Conservation (phyloP, 2,113 vertebrate genomes). For the Heterotis niloticus region DNA sequence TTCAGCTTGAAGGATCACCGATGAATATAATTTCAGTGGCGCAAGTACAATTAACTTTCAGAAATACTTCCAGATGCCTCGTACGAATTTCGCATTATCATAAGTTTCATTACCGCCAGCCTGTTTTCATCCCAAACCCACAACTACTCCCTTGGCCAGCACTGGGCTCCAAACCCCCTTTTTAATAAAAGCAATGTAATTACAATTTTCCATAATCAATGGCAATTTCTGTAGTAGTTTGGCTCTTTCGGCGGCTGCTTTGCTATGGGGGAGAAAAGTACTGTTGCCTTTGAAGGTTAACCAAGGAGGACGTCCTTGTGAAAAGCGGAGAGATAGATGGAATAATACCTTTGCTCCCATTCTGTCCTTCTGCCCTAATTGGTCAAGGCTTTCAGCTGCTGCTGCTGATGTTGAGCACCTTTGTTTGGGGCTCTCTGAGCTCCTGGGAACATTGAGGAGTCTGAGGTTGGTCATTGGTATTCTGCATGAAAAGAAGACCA, state of each 20-base stretch:
- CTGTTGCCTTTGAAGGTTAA: constrained; percentile 11
- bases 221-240: constrained; percentile 5
- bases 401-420: background rate
- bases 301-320: background rate
- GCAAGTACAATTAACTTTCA: constrained; percentile 5
- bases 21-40: background rate
- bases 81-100: background rate
- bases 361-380: background rate
- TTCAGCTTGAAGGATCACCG: background rate
- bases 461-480: background rate
- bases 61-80: constrained; percentile 14
- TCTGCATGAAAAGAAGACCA: background rate
- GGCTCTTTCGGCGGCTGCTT: background rate
- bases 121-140: background rate
- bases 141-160: constrained; percentile 1
- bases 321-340: background rate
- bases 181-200: constrained; percentile 19
- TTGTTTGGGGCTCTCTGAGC: background rate
- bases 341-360: background rate
- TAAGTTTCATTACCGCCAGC: constrained; percentile 9
- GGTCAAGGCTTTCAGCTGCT: background rate
- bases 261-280: background rate
- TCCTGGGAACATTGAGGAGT: background rate
- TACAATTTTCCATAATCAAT: constrained; percentile 23
- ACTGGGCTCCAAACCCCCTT: background rate